Evolutionary conservation across 2,113 vertebrate genomes (phyloP), one percentile per base, ranked within the genome.

Genomic region (Myodes glareolus): DNA sequence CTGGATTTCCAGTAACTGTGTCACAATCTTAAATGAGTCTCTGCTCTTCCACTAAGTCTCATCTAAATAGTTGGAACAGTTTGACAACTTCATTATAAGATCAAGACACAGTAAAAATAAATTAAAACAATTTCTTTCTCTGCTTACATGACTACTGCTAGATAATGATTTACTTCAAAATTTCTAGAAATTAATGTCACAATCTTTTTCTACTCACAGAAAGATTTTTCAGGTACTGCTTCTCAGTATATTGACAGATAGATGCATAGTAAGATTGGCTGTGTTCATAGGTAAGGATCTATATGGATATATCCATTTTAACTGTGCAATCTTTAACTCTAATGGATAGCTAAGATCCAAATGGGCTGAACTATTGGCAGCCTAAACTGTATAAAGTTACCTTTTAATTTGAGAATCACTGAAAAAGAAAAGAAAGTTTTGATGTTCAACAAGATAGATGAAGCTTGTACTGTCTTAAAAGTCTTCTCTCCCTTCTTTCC

Each of bases 261-360:
- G 45, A 47, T 63, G 6, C 19, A 61, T 85, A 78, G 0, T 88
- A 70, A 88, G 23, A n/a, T 92, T 77, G 36, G 0, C 42, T 86
- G 25, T 82, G 55, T 85, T 90, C 31, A 50, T 90, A 90, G 39
- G 23, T 75, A 90, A 29, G 10, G 3, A 7, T 42, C 23, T 82
- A 13, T 58, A 87, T 39, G n/a, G 75, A 88, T 88, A 78, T 95
- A 84, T 81, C 70, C 29, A 76, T 94, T 68, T 92, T 29, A 91
- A 81, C 63, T 80, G 10, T 45, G 19, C 75, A 85, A 80, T 88
- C 45, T 70, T 17, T 93, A 63, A 50, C 25, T 95, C 75, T 61
- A 89, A 29, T 23, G 5, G n/a, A 81, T n/a, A 81, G 2, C 39
- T 90, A 63, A 92, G 31, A 42, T 75, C 27, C 27, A 27, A 94